Percentiles rank a stretch among this genome's conserved stretches.
Conservation (phyloP, 2,888 invertebrate species). For the Rhagonycha fulva region DNA sequence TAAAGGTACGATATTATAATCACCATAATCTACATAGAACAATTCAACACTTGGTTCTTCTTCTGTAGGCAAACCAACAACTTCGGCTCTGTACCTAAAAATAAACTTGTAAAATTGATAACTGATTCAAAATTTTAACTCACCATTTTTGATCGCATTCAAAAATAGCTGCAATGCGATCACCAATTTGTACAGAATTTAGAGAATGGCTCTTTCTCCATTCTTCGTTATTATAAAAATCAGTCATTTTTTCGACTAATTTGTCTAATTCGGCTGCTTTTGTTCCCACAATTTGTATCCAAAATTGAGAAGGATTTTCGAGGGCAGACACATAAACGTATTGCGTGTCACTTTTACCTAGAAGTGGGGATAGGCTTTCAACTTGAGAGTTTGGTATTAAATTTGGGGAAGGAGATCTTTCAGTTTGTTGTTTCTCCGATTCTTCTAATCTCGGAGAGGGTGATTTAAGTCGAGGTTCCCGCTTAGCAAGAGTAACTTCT, state of each 20-base stretch:
- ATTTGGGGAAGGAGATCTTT: conserved; percentile 41
- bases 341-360: conserved; percentile 59
- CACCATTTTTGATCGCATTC: conserved; percentile 85
- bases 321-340: conserved; percentile 87
- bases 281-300: conserved; percentile 83
- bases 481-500: conserved; percentile 55
- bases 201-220: conserved; percentile 64
- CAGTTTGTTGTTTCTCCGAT: conserved; percentile 44
- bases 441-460: conserved; percentile 34
- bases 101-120: background rate
- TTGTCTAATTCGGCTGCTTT: conserved; percentile 75
- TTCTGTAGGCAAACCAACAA: conserved; percentile 67
- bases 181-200: conserved; percentile 66
- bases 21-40: conserved; percentile 88
- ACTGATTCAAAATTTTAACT: background rate
- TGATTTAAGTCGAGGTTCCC: conserved; percentile 58
- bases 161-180: conserved; percentile 84
- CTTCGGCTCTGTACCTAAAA: conserved; percentile 60
- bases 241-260: conserved; percentile 81
- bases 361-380: conserved; percentile 46
- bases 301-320: conserved; percentile 78
- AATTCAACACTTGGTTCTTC: conserved; percentile 69
- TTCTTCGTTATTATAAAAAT: conserved; percentile 71
- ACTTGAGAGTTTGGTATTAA: conserved; percentile 43
- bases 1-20: conserved; percentile 70